Base-by-base conservation (phyloP, 2,113 vertebrate species). In the Crocuta crocuta region DNA sequence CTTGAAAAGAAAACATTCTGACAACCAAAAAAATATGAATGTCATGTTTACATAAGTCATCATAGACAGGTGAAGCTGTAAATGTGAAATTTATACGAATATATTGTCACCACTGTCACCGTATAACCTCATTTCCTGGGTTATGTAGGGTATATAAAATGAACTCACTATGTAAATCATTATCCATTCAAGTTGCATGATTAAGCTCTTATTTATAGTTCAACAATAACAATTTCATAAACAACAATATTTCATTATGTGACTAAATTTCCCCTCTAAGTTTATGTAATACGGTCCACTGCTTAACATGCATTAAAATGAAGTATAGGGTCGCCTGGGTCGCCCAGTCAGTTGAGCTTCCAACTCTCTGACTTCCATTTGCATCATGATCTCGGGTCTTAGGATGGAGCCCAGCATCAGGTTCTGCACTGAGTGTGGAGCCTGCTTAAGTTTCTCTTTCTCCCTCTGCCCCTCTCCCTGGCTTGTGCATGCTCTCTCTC, bases 151-250 rank as follows among this genome's bases (percentile, higher is more conserved):
- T 70, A 45, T 6, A 4, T 65, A 94, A 95, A 85, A 95, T 81
- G 94, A 96, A 79, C 53, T 65, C 85, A 94, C 33, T 73, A 94
- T 89, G 87, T 95, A 96, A 97, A 87, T 28, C 73, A 80, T 91
- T 88, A 95, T 17, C 1, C 63, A 91, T 96, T 97, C 63, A 15
- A 82, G 74, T 70, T n/a, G 26, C n/a, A 89, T 33, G 83, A 92
- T 90, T 97, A 91, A 98, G 91, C 0, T 61, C 24, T 76, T 92
- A 97, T 95, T 96, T 89, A 96, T 48, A 97, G 93, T 58, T 70
- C 81, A 95, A 95, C 80, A 79, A 68, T 80, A 82, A 87, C 48
- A 71, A 7, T 9, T 86, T 81, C 86, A 93, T 66, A 73, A 80
- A 86, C 55, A 80, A 86, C 55, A 98, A 94, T 73, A 94, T 16